A percentile compares a stretch with the other conserved stretches of the same genome.
phyloP scores from a whole-genome alignment of 1,140 invertebrate genomes.

The Euschistus heros region DNA sequence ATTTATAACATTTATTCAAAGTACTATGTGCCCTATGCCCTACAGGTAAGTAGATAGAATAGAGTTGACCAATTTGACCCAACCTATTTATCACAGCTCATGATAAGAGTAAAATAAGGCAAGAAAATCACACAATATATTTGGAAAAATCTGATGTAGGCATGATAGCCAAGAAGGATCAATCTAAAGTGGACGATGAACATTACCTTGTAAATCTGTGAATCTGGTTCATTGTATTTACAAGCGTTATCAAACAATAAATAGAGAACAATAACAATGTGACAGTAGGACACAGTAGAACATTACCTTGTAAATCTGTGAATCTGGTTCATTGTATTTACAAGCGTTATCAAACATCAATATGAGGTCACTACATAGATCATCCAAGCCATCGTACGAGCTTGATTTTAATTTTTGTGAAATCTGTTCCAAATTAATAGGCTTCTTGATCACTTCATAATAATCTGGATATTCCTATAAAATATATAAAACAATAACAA shows the following conservation, averaged over 20 bases:
- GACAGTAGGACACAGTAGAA: no score
- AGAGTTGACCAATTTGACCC: no score
- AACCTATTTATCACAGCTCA: no score
- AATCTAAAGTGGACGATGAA: no score
- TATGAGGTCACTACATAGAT: conserved; percentile 84
- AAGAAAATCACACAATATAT: no score
- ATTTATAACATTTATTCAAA: no score
- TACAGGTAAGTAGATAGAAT: no score
- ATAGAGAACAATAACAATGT: no score
- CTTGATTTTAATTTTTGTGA: conserved; percentile 69
- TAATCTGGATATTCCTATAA: conserved; percentile 87
- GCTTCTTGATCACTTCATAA: conserved; percentile 94
- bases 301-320: conserved; percentile 92
- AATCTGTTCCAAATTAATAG: conserved; percentile 95
- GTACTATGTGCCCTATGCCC: no score
- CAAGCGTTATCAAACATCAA: conserved; percentile 99
- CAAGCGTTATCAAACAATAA: conserved; percentile 99
- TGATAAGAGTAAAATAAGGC: no score
- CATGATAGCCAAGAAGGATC: no score
- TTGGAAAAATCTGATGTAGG: no score
- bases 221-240: conserved; percentile 98
- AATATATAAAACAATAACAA: neutral
- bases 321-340: conserved; percentile 98
- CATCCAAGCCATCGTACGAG: conserved; percentile 74
- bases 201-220: conserved; percentile 42